Base-by-base conservation (phyloP, 2,888 invertebrate species). In the Drosophila planitibia region DNA sequence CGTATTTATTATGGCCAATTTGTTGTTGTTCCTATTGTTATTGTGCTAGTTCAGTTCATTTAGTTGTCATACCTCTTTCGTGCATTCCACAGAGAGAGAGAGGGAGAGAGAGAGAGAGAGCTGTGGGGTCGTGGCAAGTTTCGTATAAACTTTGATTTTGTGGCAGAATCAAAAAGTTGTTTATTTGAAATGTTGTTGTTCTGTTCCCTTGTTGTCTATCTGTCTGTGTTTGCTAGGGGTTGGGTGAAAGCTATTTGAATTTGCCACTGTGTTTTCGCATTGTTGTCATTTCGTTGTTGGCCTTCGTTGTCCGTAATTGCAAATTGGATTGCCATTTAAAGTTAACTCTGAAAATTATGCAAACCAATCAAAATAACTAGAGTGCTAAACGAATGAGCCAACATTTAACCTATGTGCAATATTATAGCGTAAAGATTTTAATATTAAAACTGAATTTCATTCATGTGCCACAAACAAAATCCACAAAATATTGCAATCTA, bases 71-170 rank as follows among this genome's bases (percentile, higher is more conserved):
- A 9, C 22, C 47, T 7, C 22, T 47, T 25, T 47, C 22, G 5
- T 1, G 22, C 12, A 22, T 22, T 22, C 25, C 47, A 4, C 47
- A 16, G 4, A 16, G 5, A 22, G 22, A 44, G 5, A 7, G 22
- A 6, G 5, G 4, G 22, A 14, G 14, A 14, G 12, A 41, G n/a
- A 10, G 4, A 4, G 22, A 4, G 44, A 5, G 14, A 4, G 5
- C 4, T 4, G 16, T 0, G 30, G 25, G 58, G n/a, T 47, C 22
- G 22, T 22, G n/a, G 30, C 66, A 65, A 73, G 54, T 74, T 72
- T 74, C 74, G 74, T 65, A 54, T 49, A 63, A 65, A 72, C 72
- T 72, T 72, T 72, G 74, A 74, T 72, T 72, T 74, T 35, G 65
- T 54, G 39, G 52, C 49, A 41, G 41, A 65, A 49, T 65, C 53